Conservation (phyloP, 2,113 vertebrate genomes). For the Mugil cephalus region DNA sequence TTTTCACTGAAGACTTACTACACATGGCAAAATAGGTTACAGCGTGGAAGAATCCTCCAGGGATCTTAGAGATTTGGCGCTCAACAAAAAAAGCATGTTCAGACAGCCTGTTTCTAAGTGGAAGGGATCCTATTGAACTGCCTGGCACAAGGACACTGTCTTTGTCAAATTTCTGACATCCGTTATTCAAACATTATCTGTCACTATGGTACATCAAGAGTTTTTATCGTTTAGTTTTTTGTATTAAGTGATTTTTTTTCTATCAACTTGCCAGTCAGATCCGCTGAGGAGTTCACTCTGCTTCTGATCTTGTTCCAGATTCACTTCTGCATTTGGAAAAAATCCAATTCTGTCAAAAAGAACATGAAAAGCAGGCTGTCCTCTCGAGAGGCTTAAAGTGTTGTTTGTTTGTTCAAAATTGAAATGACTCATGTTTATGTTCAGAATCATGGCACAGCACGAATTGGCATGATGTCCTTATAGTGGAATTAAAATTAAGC, state of each 20-base stretch:
- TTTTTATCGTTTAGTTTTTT: not conserved
- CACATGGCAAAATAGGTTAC: conserved; percentile 10
- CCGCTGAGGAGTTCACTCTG: conserved; percentile 34
- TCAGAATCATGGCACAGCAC: not conserved
- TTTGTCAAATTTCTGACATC: conserved; percentile 34
- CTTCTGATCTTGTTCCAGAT: conserved; percentile 55
- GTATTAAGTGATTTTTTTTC: not conserved
- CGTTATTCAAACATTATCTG: conserved; percentile 25
- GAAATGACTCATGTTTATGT: conserved; percentile 37
- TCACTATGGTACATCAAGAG: conserved; percentile 3
- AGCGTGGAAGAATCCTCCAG: conserved; percentile 2
- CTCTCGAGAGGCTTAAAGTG: conserved; percentile 32
- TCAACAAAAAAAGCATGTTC: not conserved
- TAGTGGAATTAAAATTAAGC: not conserved
- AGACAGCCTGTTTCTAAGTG: not conserved
- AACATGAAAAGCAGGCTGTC: conserved; percentile 49
- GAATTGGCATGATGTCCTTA: not conserved
- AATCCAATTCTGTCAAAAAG: conserved; percentile 38
- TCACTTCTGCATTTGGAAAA: conserved; percentile 44
- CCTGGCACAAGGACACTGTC: not conserved
- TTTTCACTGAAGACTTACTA: conserved; percentile 13
- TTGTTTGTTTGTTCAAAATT: conserved; percentile 50
- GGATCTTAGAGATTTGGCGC: conserved; percentile 33
- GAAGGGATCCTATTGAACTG: conserved; percentile 12
- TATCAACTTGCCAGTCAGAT: conserved; percentile 41